Conservation (phyloP, 2,888 invertebrate species). For the Drosophila demipolita region DNA sequence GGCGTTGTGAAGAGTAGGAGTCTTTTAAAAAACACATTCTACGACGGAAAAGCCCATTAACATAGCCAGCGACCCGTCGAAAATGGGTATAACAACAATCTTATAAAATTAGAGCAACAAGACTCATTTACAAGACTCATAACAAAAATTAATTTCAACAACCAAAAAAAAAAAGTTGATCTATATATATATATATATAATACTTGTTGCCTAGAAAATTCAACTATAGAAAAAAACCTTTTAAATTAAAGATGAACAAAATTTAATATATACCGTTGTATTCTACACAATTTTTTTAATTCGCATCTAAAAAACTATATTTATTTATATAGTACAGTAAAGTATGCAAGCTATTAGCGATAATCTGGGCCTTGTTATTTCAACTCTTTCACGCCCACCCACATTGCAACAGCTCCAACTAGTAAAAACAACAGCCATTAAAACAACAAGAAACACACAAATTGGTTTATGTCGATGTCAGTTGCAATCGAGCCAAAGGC, state of each 20-base stretch:
- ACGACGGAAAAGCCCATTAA: slow-evolving; percentile 52
- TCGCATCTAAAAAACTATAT: not conserved
- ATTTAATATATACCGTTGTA: not conserved
- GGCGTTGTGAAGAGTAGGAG: not conserved
- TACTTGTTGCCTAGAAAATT: not conserved
- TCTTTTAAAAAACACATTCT: slow-evolving; percentile 11
- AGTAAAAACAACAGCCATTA: slow-evolving; percentile 3
- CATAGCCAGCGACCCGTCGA: slow-evolving; percentile 58
- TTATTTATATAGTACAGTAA: not conserved
- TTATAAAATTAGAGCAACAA: not conserved
- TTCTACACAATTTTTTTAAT: not conserved
- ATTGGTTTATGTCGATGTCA: slow-evolving; percentile 50
- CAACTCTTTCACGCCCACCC: slow-evolving; percentile 24
- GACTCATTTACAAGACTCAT: not conserved
- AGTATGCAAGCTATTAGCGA: slow-evolving; percentile 18
- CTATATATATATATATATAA: not conserved
- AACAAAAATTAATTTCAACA: slow-evolving; percentile 4
- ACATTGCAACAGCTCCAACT: slow-evolving; percentile 4
- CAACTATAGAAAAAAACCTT: not conserved
- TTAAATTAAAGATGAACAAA: not conserved
- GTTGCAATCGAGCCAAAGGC: slow-evolving; percentile 48
- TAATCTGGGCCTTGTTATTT: slow-evolving; percentile 20
- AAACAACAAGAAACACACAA: slow-evolving; percentile 21
- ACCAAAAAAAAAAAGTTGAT: not conserved
- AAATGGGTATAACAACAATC: slow-evolving; percentile 30